These are phyloP conservation scores for Tauraco erythrolophus DNA, from an alignment of 2,113 vertebrate genomes.

Conservation along the genomic window DNA sequence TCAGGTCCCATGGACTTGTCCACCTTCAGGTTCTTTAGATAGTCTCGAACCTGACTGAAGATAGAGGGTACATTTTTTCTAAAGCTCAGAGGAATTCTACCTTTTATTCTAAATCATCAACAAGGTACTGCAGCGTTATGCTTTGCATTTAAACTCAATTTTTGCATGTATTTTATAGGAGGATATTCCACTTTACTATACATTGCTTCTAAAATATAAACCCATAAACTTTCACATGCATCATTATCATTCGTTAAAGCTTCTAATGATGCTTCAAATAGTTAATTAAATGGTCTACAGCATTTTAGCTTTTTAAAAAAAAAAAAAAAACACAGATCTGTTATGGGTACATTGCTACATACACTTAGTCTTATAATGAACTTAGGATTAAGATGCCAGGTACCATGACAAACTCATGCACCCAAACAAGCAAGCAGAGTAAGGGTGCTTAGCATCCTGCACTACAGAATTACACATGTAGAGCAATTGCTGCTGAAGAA, in stretches of 20 bases:
- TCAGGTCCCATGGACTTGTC: no score
- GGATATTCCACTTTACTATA: neutral
- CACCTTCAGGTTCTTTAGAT: no score
- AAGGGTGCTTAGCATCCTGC: neutral
- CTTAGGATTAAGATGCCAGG: neutral
- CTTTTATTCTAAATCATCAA: neutral
- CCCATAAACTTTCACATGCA: neutral
- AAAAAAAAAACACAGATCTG: no score
- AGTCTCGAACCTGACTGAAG: no score
- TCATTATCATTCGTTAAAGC: neutral
- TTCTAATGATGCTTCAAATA: neutral
- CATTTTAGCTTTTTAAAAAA: neutral
- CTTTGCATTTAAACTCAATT: neutral
- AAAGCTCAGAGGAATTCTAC: neutral
- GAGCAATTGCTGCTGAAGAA: neutral
- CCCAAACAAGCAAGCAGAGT: neutral
- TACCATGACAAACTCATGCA: neutral
- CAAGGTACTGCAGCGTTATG: neutral
- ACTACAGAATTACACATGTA: rapidly evolving
- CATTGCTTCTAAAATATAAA: neutral
- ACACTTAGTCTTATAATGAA: neutral
- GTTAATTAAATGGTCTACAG: neutral
- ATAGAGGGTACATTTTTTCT: neutral
- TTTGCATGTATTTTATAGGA: neutral
- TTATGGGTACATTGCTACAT: neutral